phyloP scores from a whole-genome alignment of 1,140 invertebrate species.

The Drosophila leontia region DNA sequence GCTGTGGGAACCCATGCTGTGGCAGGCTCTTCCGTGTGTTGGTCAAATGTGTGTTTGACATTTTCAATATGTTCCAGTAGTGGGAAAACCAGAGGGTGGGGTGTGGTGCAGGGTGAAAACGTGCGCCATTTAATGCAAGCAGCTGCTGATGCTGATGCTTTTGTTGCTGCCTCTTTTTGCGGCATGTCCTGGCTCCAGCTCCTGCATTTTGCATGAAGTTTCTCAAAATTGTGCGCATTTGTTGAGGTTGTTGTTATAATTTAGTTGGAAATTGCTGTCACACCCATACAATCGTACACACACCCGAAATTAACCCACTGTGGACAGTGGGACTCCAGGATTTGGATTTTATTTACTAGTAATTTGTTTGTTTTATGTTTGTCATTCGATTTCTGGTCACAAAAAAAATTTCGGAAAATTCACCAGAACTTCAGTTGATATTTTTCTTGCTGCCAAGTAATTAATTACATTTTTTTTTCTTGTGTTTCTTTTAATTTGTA shows the following conservation, averaged over 20 bases:
- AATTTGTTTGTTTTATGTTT: conserved; percentile 47
- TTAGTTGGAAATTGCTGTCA: conserved; percentile 77
- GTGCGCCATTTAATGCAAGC: conserved; percentile 75
- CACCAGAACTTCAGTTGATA: background rate
- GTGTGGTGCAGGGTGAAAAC: conserved; percentile 20
- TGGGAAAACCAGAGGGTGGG: conserved; percentile 1
- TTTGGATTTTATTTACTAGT: conserved; percentile 17
- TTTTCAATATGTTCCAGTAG: conserved; percentile 74
- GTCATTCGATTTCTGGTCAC: conserved; percentile 16
- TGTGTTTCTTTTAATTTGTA: background rate
- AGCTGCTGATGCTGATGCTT: conserved; percentile 49
- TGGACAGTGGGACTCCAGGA: background rate
- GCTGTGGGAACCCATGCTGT: conserved; percentile 37
- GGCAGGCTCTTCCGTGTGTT: conserved; percentile 44
- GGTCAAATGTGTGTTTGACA: conserved; percentile 80
- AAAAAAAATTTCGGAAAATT: conserved; percentile 19
- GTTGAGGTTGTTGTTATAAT: conserved; percentile 81
- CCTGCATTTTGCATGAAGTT: conserved; percentile 79
- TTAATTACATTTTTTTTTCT: no score
- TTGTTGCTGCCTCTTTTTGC: conserved; percentile 45
- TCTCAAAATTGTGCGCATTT: conserved; percentile 75
- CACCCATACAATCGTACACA: conserved; percentile 27
- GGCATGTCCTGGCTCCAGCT: conserved; percentile 53
- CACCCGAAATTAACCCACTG: conserved; percentile 64
- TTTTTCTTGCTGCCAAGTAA: background rate